Evolutionary conservation across 2,888 invertebrate genomes (phyloP), one percentile per base, ranked within the genome.

Genomic region (Tholera decimalis): DNA sequence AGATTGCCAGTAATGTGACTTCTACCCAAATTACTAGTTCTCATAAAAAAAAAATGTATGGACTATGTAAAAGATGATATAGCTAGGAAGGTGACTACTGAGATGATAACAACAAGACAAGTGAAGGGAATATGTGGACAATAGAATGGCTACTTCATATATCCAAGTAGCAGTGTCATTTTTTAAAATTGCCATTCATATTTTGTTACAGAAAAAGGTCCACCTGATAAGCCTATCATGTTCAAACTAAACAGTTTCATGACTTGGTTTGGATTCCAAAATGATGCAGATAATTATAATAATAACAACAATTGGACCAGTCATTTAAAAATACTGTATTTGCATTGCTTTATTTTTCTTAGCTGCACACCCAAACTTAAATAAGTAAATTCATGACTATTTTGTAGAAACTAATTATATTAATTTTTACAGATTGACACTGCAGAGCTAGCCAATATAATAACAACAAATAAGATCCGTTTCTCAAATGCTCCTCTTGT

Each of bases 401-500:
- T 44, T 18, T 28, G 20, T n/a, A 39, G 50, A 4, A 39, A 67
- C 6, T 11, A 26, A 18, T 1, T 22, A 20, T 22, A 6, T 2
- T n/a, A 44, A 39, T 64, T 66, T 53, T 93, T 93, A 46, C 89
- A 97, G 97, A 96, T 98, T 80, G 96, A 97, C 73, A 87, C 94
- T 8, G 93, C 96, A 13, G 97, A 97, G 79, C 84, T 96, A 55
- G 89, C 91, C 3, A 91, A 83, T 30, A 87, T 94, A 49, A 93
- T 94, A 82, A 88, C 96, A 64, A 96, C 96, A 22, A 96, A 96
- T 54, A 97, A 97, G 88, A 83, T 95, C 3, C 95, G 96, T 65
- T 98, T 97, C 88, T 97, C 97, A 0, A 97, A 97, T 41, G 97
- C 97, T n/a, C 97, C 97, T 8, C 88, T 95, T 1, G 94, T 95